Evolutionary conservation across 1,140 invertebrate species (phyloP).

Genomic region (Dinoponera quadriceps): DNA sequence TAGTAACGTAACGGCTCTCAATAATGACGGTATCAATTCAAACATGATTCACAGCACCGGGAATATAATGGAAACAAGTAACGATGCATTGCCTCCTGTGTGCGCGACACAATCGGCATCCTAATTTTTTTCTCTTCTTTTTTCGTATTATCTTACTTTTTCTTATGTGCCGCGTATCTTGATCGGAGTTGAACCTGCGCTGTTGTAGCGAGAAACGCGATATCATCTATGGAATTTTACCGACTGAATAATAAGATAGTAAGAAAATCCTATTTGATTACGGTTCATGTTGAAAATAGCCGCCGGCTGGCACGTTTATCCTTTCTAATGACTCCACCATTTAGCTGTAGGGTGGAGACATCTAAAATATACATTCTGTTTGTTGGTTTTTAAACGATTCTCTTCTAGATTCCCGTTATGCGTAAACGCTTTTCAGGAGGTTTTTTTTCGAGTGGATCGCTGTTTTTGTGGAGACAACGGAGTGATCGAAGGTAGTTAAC

Average conservation of each 20-base stretch:
- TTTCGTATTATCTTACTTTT: too few relatives aligned
- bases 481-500: slow-evolving; percentile 52
- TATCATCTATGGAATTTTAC: slow-evolving; percentile 14
- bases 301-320: neutral
- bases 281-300: slow-evolving; percentile 14
- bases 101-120: neutral
- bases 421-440: neutral
- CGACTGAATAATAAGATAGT: neutral
- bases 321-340: slow-evolving; percentile 35
- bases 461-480: neutral
- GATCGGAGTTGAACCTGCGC: neutral
- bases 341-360: neutral
- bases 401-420: neutral
- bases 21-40: slow-evolving; percentile 74
- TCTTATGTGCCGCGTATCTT: too few relatives aligned
- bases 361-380: slow-evolving; percentile 48
- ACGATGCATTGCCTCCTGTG: slow-evolving; percentile 32
- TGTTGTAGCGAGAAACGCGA: neutral
- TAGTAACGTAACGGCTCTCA: slow-evolving; percentile 56
- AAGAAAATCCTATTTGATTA: slow-evolving; percentile 24
- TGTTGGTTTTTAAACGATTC: slow-evolving; percentile 31
- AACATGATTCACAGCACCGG: slow-evolving; percentile 47
- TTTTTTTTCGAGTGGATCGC: neutral
- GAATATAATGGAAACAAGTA: slow-evolving; percentile 28
- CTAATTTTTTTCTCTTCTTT: neutral